Base-by-base conservation (phyloP, 2,113 vertebrate species). In the Myanophis thanlyinensis region DNA sequence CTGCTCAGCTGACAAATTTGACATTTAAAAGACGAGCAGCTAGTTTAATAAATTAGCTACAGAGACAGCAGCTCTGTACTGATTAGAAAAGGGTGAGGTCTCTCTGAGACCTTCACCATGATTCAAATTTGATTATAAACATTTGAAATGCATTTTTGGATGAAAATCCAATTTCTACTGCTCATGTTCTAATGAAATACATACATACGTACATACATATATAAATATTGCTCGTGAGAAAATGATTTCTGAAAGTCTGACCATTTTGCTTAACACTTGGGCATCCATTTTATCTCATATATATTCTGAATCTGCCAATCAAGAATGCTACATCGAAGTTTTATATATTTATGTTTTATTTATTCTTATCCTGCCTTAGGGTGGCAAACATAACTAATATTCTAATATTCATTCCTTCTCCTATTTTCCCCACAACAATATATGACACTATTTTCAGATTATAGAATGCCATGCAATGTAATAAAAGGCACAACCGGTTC, bases 261-360 rank as follows among this genome's bases (percentile, higher is more conserved):
- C 0, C 0, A 46, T 2, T 27, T 25, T 67, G 13, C 12, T 91
- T 88, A 52, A 85, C 49, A 90, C 1, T 25, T 0, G 62, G 49
- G 73, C 59, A 93, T 49, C 54, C n/a, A 15, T 67, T 51, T 89
- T 1, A 85, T 67, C 80, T 95, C 52, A 85, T 12, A 90, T 62
- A 91, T 89, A 89, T 73, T 27, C 8, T 93, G 48, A 87, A 89
- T 51, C 15, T 86, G 59, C 1, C 27, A 85, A 87, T 94, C 15
- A 54, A 46, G 80, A 91, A 1, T 56, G 52, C 35, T 40, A n/a
- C 7, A 12, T 91, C 90, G 91, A 46, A 49, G 30, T 49, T 59
- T 59, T 59, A 59, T 59, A 27, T 59, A 27, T 59, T 59, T 59
- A 59, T 30, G 56, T 59, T 59, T 59, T 59, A 30, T 59, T 59